phyloP scores from a whole-genome alignment of 1,140 invertebrate species.

The Drosophila nannoptera region DNA sequence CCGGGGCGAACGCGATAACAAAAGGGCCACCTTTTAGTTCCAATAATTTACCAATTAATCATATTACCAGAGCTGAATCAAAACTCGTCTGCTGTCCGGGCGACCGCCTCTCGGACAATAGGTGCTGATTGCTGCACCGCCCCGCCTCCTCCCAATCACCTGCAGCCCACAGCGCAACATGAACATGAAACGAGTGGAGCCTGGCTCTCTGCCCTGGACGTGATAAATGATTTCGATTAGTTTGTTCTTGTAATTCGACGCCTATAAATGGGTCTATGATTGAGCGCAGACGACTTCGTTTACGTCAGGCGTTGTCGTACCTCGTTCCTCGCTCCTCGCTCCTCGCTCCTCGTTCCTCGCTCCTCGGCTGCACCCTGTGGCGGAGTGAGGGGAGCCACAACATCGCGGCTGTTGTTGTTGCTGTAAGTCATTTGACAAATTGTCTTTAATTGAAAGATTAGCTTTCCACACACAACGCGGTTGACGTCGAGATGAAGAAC shows the following conservation, averaged over 20 bases:
- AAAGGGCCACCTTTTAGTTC: constrained; percentile 71
- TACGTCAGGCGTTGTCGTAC: constrained; percentile 66
- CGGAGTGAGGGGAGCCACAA: too few species aligned
- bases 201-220: constrained; percentile 47
- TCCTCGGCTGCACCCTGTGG: too few species aligned
- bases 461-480: constrained; percentile 72
- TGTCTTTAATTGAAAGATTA: constrained; percentile 79
- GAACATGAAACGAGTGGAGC: constrained; percentile 58
- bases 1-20: constrained; percentile 42
- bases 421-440: constrained; percentile 78
- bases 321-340: constrained; percentile 15
- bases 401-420: constrained; percentile 9
- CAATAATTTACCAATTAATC: constrained; percentile 77
- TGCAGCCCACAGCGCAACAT: constrained; percentile 28
- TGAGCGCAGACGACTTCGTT: constrained; percentile 76
- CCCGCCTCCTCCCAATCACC: not conserved
- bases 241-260: constrained; percentile 79
- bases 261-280: constrained; percentile 79
- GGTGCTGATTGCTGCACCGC: constrained; percentile 73
- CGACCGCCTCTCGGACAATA: constrained; percentile 63
- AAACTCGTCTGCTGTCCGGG: constrained; percentile 27
- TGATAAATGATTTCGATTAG: constrained; percentile 79
- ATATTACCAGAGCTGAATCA: constrained; percentile 60
- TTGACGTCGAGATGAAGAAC: constrained; percentile 66
- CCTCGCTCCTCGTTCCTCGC: not conserved